Evolutionary conservation across 2,888 invertebrate species (phyloP), one percentile per base, ranked within the genome.

Genomic region (Protonemura montana): DNA sequence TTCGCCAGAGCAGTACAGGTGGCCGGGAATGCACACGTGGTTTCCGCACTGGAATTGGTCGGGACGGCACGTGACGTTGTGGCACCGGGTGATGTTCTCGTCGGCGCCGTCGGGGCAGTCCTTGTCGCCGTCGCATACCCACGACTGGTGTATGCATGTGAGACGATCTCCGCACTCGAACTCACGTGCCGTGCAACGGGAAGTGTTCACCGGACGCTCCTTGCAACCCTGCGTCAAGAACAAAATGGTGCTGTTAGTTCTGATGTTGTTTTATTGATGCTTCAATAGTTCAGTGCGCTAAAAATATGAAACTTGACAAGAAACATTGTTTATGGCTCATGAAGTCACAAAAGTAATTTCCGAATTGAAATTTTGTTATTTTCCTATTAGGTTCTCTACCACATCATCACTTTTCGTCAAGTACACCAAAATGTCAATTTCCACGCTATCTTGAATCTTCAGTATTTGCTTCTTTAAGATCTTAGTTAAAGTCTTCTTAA

Each of bases 51-150:
- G 96, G 91, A 97, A 98, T 91, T 98, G 97, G 92, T 98, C 97
- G 0, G 95, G 92, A 82, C 96, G 93, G 91, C 98, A 98, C 30
- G 96, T 96, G 89, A 95, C 92, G 89, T 95, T 96, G 82, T 93
- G 94, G 89, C 96, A 95, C 89, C 94, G 93, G 82, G 93, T 90
- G 85, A 89, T 90, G 82, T 93, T 93, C 91, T 97, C 97, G 90
- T 97, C 97, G 0, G 95, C 95, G 41, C 96, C 97, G 89, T 96
- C 95, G 0, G 96, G 95, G 89, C 97, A 98, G 91, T 97, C 97
- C 82, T 93, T 93, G 89, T 96, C 96, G 0, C 96, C 97, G 89
- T 97, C 97, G 90, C 97, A 97, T 16, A 97, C 92, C 97, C 97
- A 97, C 29, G 93, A 94, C 87, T 93, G 94, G 90, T 96, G 95